These are phyloP conservation scores for Bucorvus abyssinicus DNA, from an alignment of 2,797 vertebrate genomes.

Conservation along the genomic window DNA sequence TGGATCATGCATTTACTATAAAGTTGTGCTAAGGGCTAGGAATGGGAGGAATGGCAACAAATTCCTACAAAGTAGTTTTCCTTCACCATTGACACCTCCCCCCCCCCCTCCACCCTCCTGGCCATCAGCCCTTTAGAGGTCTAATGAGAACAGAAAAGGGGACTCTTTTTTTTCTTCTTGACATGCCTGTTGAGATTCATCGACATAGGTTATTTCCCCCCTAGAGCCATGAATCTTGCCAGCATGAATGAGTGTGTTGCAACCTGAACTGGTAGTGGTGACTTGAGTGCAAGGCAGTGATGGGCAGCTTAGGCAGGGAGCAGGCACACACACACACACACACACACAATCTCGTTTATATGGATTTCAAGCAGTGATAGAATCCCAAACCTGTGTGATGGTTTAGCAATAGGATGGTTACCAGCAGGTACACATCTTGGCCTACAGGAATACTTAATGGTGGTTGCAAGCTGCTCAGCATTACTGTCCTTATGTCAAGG, in stretches of 20 bases:
- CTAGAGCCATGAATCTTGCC: not conserved
- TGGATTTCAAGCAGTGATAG: too few relatives aligned
- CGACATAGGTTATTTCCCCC: not conserved
- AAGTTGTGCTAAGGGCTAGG: not conserved
- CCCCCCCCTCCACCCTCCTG: too few relatives aligned
- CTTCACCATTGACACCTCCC: not conserved
- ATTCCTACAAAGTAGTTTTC: not conserved
- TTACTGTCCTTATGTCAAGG: too few relatives aligned
- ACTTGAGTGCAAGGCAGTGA: fast-evolving
- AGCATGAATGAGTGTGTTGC: not conserved
- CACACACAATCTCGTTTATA: too few relatives aligned
- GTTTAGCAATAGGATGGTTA: too few relatives aligned
- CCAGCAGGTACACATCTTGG: too few relatives aligned
- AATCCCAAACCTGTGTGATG: too few relatives aligned
- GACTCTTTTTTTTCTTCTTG: not conserved
- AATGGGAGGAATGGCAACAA: not conserved
- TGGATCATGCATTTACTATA: constrained; percentile 71
- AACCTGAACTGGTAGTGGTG: not conserved
- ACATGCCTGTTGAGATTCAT: not conserved
- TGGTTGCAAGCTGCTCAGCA: too few relatives aligned
- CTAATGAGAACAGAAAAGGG: not conserved
- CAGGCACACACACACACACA: too few relatives aligned
- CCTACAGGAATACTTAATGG: too few relatives aligned
- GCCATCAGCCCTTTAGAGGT: not conserved
- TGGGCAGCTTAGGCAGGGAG: not conserved